phyloP scores from a whole-genome alignment of 2,888 invertebrate genomes.

The Drosophila ustulata region DNA sequence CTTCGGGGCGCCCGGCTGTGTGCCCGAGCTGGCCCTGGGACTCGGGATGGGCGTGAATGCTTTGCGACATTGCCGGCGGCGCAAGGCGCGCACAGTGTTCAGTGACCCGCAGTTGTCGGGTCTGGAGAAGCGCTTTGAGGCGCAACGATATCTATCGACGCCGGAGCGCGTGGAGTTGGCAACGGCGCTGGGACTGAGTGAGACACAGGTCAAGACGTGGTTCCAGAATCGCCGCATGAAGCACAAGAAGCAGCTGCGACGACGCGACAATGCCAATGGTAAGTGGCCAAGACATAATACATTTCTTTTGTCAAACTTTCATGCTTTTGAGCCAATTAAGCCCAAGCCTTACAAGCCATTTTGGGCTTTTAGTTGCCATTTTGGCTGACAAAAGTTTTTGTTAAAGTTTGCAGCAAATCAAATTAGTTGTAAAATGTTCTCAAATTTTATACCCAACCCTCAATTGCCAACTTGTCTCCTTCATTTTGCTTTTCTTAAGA shows the following conservation, averaged over 20 bases:
- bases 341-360: slow-evolving; percentile 9
- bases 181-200: slow-evolving; percentile 95
- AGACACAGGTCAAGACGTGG: slow-evolving; percentile 99
- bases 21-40: slow-evolving; percentile 84
- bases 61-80: slow-evolving; percentile 95
- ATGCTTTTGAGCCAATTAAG: slow-evolving; percentile 57
- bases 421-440: slow-evolving; percentile 66
- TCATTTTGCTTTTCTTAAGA: slow-evolving; percentile 64
- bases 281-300: slow-evolving; percentile 42
- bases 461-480: neutral
- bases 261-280: slow-evolving; percentile 84
- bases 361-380: slow-evolving; percentile 29
- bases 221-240: slow-evolving; percentile 99
- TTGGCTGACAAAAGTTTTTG: slow-evolving; percentile 59
- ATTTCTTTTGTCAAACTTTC: slow-evolving; percentile 60
- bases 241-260: slow-evolving; percentile 93
- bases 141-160: slow-evolving; percentile 96
- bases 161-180: slow-evolving; percentile 98
- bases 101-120: slow-evolving; percentile 93
- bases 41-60: slow-evolving; percentile 87
- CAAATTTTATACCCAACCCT: slow-evolving; percentile 33
- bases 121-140: slow-evolving; percentile 97
- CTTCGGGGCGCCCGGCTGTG: slow-evolving; percentile 83
- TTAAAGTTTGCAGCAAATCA: slow-evolving; percentile 62
- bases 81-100: slow-evolving; percentile 98